Conservation (phyloP, 2,888 invertebrate species). For the Tipula helvola region DNA sequence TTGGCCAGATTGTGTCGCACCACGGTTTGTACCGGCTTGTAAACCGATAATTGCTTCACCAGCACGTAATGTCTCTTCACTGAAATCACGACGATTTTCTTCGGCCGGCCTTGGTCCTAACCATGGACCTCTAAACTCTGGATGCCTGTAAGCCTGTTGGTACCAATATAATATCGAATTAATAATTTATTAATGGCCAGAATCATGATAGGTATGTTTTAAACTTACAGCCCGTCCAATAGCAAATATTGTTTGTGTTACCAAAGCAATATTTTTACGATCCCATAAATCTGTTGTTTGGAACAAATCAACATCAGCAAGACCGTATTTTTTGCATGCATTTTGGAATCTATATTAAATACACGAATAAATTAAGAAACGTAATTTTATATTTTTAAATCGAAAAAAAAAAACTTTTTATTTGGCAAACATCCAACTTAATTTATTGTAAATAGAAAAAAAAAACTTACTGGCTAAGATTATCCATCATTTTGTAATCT, state of each 20-base stretch:
- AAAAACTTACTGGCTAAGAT: conserved; percentile 69
- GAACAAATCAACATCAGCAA: conserved; percentile 76
- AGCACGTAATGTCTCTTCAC: conserved; percentile 68
- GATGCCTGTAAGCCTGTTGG: conserved; percentile 61
- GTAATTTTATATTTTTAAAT: not conserved
- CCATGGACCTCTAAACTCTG: conserved; percentile 70
- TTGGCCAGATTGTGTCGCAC: conserved; percentile 75
- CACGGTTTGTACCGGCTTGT: conserved; percentile 77
- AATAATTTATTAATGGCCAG: not conserved
- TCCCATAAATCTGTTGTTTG: conserved; percentile 90
- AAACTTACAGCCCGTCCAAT: conserved; percentile 67
- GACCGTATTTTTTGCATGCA: conserved; percentile 70
- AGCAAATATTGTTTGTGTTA: conserved; percentile 77
- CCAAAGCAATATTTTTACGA: conserved; percentile 75
- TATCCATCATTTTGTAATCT: conserved; percentile 95
- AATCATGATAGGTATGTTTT: not conserved
- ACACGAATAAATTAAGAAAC: not conserved
- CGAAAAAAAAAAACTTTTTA: not conserved
- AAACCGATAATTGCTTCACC: conserved; percentile 75
- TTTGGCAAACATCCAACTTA: not conserved
- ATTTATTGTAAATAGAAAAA: not conserved
- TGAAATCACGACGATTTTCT: conserved; percentile 69
- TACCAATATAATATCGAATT: not conserved
- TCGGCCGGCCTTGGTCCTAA: conserved; percentile 79
- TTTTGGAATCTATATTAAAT: conserved; percentile 55